Evolutionary conservation across 1,140 invertebrate species (phyloP), one percentile per base, ranked within the genome.

Genomic region (Sitobion miscanthi): DNA sequence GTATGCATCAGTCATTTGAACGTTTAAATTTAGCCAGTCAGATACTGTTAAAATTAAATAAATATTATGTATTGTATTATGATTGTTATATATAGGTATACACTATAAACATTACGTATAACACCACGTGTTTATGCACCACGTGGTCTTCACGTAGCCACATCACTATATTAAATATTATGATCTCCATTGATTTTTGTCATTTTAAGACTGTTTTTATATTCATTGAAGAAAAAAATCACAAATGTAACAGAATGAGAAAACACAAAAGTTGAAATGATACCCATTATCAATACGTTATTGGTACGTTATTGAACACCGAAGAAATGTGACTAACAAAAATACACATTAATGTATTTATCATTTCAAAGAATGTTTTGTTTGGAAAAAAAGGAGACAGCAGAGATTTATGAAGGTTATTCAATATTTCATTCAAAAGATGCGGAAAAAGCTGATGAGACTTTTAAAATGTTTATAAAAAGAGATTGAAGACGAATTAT

Each of bases 391-490:
- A 87, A 30, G 42, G 23, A 86, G 25, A 30, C 42, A 9, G 42
- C 8, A 86, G 85, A 86, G 45, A 49, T 87, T 87, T 49, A n/a
- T n/a, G 45, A n/a, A 25, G 45, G 25, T 90, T 11, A 38, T 90
- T 90, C n/a, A 57, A 90, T 90, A 62, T 90, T 42, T 90, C 21
- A 90, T 90, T 90, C 35, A 90, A 90, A 54, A 42, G n/a, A 25
- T 20, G 35, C 0, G 42, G 7, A 11, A 54, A 35, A 57, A 8
- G 6, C 6, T 52, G 52, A 38, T n/a, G 54, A 90, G 23, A 90
- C 88, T 90, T 90, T n/a, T 52, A 57, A 54, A 57, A 57, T 21
- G 7, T 35, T 35, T 11, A 57, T 38, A 42, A 89, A 35, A 88
- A 5, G 23, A 54, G 21, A 38, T 20, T 30, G 49, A 89, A 89